Conservation (phyloP, 2,888 invertebrate genomes). For the Dynastes tityus region DNA sequence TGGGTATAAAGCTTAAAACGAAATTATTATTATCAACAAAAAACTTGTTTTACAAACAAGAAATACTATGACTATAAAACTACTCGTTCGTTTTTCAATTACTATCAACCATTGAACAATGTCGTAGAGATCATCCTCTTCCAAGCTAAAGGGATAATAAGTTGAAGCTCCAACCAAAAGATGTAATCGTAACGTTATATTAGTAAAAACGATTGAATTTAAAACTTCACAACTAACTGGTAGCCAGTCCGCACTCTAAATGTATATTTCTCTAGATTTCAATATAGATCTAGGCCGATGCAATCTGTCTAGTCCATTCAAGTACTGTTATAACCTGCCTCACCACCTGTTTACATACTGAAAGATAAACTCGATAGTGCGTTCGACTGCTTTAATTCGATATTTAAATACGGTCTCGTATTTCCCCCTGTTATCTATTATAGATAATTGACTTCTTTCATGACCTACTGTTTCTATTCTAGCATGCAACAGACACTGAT, state of each 20-base stretch:
- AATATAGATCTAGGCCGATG: constrained; percentile 59
- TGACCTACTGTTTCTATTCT: constrained; percentile 48
- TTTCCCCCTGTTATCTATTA: constrained; percentile 43
- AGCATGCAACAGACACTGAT: constrained; percentile 31
- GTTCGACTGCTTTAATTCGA: constrained; percentile 49
- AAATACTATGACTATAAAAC: too few relatives aligned
- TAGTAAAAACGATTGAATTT: constrained; percentile 48
- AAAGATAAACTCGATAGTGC: constrained; percentile 39
- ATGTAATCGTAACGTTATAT: constrained; percentile 42
- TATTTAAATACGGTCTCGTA: constrained; percentile 50
- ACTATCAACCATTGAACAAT: background rate
- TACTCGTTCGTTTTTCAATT: too few relatives aligned
- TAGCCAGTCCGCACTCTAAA: constrained; percentile 54
- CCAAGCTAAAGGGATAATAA: constrained; percentile 38
- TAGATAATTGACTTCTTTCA: constrained; percentile 46
- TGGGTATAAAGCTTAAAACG: too few relatives aligned
- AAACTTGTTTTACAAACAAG: too few relatives aligned
- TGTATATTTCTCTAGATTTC: constrained; percentile 60
- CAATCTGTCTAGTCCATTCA: constrained; percentile 53
- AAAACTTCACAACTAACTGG: constrained; percentile 45
- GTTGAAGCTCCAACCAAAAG: constrained; percentile 42
- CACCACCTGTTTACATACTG: constrained; percentile 51
- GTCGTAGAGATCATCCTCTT: constrained; percentile 19
- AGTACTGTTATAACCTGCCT: constrained; percentile 47
- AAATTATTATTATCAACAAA: too few relatives aligned